phyloP scores from a whole-genome alignment of 2,113 vertebrate genomes.

The Pelobates fuscus region DNA sequence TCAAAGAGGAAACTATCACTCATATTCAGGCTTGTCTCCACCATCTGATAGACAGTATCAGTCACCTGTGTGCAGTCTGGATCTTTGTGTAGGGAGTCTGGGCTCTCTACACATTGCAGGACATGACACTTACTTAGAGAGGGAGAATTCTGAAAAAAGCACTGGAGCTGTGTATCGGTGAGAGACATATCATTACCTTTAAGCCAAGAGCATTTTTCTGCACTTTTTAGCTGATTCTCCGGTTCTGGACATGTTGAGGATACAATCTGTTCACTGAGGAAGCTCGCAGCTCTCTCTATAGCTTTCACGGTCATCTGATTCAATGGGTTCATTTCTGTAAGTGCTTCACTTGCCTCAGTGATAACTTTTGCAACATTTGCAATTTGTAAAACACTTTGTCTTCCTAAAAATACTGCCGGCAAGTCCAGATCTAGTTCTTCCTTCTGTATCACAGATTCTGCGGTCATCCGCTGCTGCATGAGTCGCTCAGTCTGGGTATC shows the following conservation, averaged over 20 bases:
- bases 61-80: no score
- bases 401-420: no score
- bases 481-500: slow-evolving; percentile 90
- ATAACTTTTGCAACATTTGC: slow-evolving; percentile 15
- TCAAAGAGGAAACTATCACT: slow-evolving; percentile 91
- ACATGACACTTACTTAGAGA: slow-evolving; percentile 58
- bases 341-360: slow-evolving; percentile 38
- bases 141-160: slow-evolving; percentile 79
- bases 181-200: slow-evolving; percentile 77
- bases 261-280: slow-evolving; percentile 18
- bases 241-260: slow-evolving; percentile 48
- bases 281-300: slow-evolving; percentile 17
- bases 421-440: slow-evolving; percentile 33
- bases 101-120: not conserved
- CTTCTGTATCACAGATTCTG: slow-evolving; percentile 52
- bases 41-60: slow-evolving; percentile 7
- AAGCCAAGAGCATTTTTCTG: slow-evolving; percentile 52
- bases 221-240: slow-evolving; percentile 21
- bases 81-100: not conserved
- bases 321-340: slow-evolving; percentile 20
- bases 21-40: slow-evolving; percentile 76
- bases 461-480: slow-evolving; percentile 71
- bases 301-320: slow-evolving; percentile 21
- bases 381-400: slow-evolving; percentile 27
- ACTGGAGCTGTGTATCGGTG: slow-evolving; percentile 87